These are phyloP conservation scores for Cryptocheilus praepositus DNA, from an alignment of 2,888 invertebrate genomes.

Conservation along the genomic window DNA sequence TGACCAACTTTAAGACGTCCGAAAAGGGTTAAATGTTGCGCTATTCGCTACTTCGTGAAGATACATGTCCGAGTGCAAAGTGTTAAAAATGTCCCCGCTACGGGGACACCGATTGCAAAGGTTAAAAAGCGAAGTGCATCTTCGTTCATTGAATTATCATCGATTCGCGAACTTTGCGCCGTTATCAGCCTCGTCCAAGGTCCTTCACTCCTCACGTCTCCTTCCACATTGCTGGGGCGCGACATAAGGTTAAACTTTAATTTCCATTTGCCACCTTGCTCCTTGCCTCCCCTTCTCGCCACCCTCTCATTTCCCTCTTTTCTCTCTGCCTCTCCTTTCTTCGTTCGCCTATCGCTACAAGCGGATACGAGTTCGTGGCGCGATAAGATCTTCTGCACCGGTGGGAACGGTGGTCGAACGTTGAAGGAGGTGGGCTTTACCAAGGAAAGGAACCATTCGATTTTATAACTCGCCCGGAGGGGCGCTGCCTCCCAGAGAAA, in stretches of 20 bases:
- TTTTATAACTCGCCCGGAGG: slow-evolving; percentile 47
- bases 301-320: no score
- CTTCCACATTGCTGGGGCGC: neutral
- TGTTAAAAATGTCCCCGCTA: no score
- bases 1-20: no score
- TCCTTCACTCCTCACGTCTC: neutral
- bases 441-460: slow-evolving; percentile 37
- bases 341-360: neutral
- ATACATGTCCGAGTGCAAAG: no score
- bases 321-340: no score
- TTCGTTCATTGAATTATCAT: no score
- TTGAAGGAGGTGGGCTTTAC: neutral
- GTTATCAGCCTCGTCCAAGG: neutral
- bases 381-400: slow-evolving; percentile 8
- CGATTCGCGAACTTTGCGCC: no score
- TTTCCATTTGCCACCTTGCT: neutral
- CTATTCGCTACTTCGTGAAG: no score
- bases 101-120: no score
- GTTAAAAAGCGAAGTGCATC: no score
- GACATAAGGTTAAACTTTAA: slow-evolving; percentile 6
- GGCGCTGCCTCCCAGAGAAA: slow-evolving; percentile 30
- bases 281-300: no score
- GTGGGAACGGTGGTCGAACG: neutral
- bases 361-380: slow-evolving; percentile 1
- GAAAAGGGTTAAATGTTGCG: no score